Evolutionary conservation across 2,888 invertebrate genomes (phyloP).

Genomic region (Leptinotarsa tumamoca): DNA sequence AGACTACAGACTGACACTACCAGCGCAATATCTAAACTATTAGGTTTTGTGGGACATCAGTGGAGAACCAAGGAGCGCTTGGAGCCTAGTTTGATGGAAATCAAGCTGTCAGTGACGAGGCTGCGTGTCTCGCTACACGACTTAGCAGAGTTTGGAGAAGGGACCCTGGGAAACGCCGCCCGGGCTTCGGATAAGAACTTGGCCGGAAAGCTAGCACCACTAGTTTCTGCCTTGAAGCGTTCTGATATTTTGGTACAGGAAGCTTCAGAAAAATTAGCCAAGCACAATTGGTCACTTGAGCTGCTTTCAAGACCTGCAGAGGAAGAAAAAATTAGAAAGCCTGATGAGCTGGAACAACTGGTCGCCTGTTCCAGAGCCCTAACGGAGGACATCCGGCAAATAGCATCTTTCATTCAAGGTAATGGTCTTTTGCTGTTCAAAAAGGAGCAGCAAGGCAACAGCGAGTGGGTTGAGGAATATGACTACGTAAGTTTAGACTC

Average conservation of each 20-base stretch:
- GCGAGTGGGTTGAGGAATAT: slow-evolving; percentile 85
- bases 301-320: slow-evolving; percentile 65
- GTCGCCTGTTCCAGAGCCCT: slow-evolving; percentile 88
- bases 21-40: slow-evolving; percentile 81
- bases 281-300: slow-evolving; percentile 83
- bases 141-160: slow-evolving; percentile 89
- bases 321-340: slow-evolving; percentile 70
- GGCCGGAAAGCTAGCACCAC: slow-evolving; percentile 77
- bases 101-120: slow-evolving; percentile 83
- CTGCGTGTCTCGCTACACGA: slow-evolving; percentile 86
- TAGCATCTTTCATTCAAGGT: slow-evolving; percentile 91
- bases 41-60: slow-evolving; percentile 82
- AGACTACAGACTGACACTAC: slow-evolving; percentile 85
- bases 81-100: slow-evolving; percentile 83
- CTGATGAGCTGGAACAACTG: slow-evolving; percentile 89
- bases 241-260: slow-evolving; percentile 85
- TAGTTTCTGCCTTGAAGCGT: slow-evolving; percentile 84
- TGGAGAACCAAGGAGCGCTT: slow-evolving; percentile 87
- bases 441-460: slow-evolving; percentile 68
- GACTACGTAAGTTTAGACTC: slow-evolving; percentile 91
- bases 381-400: slow-evolving; percentile 89
- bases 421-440: slow-evolving; percentile 85
- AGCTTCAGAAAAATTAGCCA: slow-evolving; percentile 79
- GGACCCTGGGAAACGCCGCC: slow-evolving; percentile 87
- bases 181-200: slow-evolving; percentile 83